Conservation (phyloP, 2,888 invertebrate genomes). For the Ametastegia equiseti region DNA sequence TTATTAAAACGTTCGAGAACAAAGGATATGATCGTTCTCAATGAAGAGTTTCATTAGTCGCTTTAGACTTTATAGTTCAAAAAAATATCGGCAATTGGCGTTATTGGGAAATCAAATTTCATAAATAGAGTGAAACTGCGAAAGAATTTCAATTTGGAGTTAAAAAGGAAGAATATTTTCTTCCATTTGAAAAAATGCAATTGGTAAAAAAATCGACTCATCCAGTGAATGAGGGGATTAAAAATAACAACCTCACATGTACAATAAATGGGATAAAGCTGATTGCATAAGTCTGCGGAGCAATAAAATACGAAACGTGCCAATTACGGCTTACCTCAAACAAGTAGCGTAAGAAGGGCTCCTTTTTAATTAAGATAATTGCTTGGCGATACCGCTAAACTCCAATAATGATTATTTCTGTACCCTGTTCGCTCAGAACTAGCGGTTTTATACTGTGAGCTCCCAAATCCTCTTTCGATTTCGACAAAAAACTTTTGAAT, state of each 20-base stretch:
- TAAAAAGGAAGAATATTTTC: too few relatives aligned
- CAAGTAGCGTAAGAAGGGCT: conserved; percentile 16
- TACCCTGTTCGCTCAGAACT: not conserved
- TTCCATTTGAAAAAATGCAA: not conserved
- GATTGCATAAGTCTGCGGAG: conserved; percentile 55
- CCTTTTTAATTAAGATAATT: conserved; percentile 44
- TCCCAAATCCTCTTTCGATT: conserved; percentile 6
- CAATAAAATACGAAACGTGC: conserved; percentile 58
- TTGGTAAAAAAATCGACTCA: conserved; percentile 22
- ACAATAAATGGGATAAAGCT: conserved; percentile 37
- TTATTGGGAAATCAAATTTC: too few relatives aligned
- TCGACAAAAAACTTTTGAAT: not conserved
- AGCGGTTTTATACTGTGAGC: not conserved
- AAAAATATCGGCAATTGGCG: too few relatives aligned
- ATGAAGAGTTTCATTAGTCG: too few relatives aligned
- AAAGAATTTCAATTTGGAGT: too few relatives aligned
- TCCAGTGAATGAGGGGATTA: not conserved
- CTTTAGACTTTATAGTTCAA: too few relatives aligned
- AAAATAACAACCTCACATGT: conserved; percentile 21
- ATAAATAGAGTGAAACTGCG: too few relatives aligned
- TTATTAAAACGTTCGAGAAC: too few relatives aligned
- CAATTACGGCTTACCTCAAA: conserved; percentile 52
- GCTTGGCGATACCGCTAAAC: conserved; percentile 36
- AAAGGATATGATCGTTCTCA: too few relatives aligned
- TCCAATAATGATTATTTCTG: conserved; percentile 17